phyloP scores from a whole-genome alignment of 2,113 vertebrate species.

The Apus apus region DNA sequence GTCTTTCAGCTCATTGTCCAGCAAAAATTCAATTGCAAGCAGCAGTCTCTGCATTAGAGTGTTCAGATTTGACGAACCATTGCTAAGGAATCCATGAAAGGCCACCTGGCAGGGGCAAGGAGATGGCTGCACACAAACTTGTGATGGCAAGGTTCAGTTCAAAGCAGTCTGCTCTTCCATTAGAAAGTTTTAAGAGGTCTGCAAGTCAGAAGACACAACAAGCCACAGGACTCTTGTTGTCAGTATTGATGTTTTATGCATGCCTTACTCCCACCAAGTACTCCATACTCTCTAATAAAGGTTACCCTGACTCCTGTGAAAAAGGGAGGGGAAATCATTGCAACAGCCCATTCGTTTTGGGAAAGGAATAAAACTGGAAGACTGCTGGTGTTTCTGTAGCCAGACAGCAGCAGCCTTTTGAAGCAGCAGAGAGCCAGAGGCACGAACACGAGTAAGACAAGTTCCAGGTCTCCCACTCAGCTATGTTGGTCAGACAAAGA shows the following conservation, averaged over 20 bases:
- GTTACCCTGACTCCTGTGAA: slow-evolving; percentile 21
- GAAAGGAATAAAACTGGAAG: slow-evolving; percentile 16
- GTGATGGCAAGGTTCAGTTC: background rate
- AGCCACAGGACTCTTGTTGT: slow-evolving; percentile 27
- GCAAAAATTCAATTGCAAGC: background rate
- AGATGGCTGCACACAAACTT: background rate
- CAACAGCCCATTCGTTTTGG: slow-evolving; percentile 31
- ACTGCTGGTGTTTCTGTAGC: slow-evolving; percentile 33
- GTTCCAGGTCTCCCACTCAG: background rate
- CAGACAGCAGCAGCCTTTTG: slow-evolving; percentile 56
- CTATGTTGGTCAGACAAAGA: background rate
- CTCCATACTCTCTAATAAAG: background rate
- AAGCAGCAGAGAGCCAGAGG: slow-evolving; percentile 45
- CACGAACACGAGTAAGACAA: slow-evolving; percentile 4
- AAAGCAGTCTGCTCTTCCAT: background rate
- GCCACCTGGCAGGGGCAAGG: background rate
- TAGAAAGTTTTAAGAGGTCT: background rate
- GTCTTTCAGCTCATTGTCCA: background rate
- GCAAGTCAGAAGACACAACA: slow-evolving; percentile 11
- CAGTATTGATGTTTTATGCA: slow-evolving; percentile 27
- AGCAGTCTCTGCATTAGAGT: background rate
- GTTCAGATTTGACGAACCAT: background rate
- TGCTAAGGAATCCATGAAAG: background rate
- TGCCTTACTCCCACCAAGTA: slow-evolving; percentile 12
- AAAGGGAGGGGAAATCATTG: slow-evolving; percentile 2